Percentiles rank a stretch among this genome's conserved stretches.
These are phyloP conservation scores for Onychorhynchus coronatus DNA, from an alignment of 2,113 vertebrate genomes.

Conservation along the genomic window DNA sequence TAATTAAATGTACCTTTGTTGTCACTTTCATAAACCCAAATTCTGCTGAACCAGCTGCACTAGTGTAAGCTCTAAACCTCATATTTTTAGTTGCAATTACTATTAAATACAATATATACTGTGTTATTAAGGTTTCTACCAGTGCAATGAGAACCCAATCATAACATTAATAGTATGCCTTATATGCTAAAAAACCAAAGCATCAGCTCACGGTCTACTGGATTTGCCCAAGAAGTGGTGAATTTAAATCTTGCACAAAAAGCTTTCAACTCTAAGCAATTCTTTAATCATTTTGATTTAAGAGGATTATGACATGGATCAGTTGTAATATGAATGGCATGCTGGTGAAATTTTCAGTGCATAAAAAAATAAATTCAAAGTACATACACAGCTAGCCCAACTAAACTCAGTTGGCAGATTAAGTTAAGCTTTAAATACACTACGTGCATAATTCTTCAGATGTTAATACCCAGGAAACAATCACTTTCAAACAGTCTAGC, in stretches of 20 bases:
- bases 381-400: background rate
- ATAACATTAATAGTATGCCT: background rate
- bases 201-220: background rate
- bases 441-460: background rate
- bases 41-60: background rate
- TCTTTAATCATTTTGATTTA: slow-evolving; percentile 11
- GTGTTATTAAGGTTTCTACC: background rate
- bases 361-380: background rate
- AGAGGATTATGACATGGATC: background rate
- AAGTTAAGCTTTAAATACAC: background rate
- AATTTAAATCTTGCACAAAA: background rate
- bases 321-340: background rate
- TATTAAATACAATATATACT: background rate
- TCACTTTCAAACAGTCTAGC: background rate
- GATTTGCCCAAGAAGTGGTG: background rate
- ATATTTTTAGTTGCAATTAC: background rate
- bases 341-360: background rate
- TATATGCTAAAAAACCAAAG: background rate
- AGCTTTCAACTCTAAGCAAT: background rate
- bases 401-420: background rate
- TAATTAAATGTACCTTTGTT: background rate
- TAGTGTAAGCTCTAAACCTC: background rate
- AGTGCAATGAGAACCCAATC: background rate
- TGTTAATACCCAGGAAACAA: background rate
- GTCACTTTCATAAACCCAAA: background rate